Percentiles rank a stretch among this genome's conserved stretches.
Conservation (phyloP, 2,888 invertebrate species). For the Ethmia dodecea region DNA sequence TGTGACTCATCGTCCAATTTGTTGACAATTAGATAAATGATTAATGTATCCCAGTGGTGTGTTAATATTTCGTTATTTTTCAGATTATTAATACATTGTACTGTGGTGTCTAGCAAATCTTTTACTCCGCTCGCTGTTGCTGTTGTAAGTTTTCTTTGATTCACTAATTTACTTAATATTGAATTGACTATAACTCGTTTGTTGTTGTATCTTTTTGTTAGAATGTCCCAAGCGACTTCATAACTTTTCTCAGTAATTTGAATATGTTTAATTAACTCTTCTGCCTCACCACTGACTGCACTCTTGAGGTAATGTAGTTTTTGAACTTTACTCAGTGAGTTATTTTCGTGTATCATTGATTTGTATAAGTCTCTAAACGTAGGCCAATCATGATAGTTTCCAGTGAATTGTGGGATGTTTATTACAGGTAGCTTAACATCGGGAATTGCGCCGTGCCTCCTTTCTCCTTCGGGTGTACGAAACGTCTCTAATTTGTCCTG, state of each 20-base stretch:
- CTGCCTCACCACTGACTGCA: conserved; percentile 16
- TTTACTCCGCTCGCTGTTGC: conserved; percentile 19
- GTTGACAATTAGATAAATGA: conserved; percentile 15
- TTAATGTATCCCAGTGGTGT: conserved; percentile 17
- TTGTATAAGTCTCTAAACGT: conserved; percentile 15
- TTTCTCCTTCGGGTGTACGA: too few relatives aligned
- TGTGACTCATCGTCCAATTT: conserved; percentile 21
- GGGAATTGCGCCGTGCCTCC: too few relatives aligned
- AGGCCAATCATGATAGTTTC: conserved; percentile 15
- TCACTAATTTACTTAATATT: conserved; percentile 20
- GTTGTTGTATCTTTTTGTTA: conserved; percentile 19
- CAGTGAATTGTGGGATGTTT: conserved; percentile 11
- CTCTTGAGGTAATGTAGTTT: conserved; percentile 6
- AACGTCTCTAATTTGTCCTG: too few relatives aligned
- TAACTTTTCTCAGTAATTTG: conserved; percentile 17
- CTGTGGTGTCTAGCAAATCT: conserved; percentile 23
- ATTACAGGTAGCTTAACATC: conserved; percentile 13
- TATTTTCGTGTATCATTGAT: conserved; percentile 13
- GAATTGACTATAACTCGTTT: conserved; percentile 16
- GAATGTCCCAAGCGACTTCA: conserved; percentile 17
- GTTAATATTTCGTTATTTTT: conserved; percentile 14
- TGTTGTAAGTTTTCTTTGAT: conserved; percentile 14
- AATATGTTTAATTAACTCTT: conserved; percentile 13
- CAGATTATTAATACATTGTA: conserved; percentile 17
- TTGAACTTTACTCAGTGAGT: conserved; percentile 10